Base-by-base conservation (phyloP, 1,140 invertebrate species). In the Euura saliciscinereae region DNA sequence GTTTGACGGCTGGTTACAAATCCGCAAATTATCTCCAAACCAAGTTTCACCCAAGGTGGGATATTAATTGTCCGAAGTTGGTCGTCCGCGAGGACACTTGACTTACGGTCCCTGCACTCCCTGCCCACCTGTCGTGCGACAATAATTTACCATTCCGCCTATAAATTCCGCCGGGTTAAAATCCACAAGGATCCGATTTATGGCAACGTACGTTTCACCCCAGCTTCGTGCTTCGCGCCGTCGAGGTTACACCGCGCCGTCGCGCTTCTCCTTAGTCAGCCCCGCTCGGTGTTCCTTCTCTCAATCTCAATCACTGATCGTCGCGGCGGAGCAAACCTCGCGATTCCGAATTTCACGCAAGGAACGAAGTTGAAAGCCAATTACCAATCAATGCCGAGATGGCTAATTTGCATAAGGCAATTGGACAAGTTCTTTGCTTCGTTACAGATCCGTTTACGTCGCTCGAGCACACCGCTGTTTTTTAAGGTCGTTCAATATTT, bases 131-230 rank as follows among this genome's bases (percentile, higher is more conserved):
- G 51, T 59, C 51, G 51, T 8, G 51, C 51, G 51, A 59, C 51
- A 59, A 59, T 59, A 59, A 59, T 59, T 59, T 59, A 59, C 51
- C 51, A 11, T 59, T n/a, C 13, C 51, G 51, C 51, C 51, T 59
- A 59, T 59, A 59, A 59, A 59, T 59, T 59, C 51, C 28, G 28
- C 28, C 51, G 51, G 51, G 51, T n/a, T 59, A 59, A 59, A 59
- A 59, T 59, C 51, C 51, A 59, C 3, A 8, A 59, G 51, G 51
- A 59, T 59, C 13, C 51, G 51, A 59, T 59, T 59, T 59, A 59
- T 59, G 51, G 51, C 28, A 28, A 28, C 28, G 28, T 28, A 28
- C 28, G 28, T 28, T 28, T 28, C 28, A 28, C 28, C 8, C 51
- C 46, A 8, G 3, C 51, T 8, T 59, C 13, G 10, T 59, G 51